Percentiles rank a stretch among this genome's conserved stretches.
Conservation (phyloP, 1,140 invertebrate species). For the Microplitis mediator region DNA sequence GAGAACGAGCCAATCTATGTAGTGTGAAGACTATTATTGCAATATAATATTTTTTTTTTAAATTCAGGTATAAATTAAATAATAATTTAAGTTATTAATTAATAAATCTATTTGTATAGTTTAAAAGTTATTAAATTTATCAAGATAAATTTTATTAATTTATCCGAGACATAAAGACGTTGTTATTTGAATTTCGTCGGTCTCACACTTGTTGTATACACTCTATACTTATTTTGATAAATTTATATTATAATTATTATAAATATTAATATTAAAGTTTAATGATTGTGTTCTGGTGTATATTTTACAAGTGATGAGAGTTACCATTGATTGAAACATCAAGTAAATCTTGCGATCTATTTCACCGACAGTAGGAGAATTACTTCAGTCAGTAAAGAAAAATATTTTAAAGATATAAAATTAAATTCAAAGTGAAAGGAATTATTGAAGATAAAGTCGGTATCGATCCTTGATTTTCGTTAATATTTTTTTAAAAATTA, state of each 20-base stretch:
- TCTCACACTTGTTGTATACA: too few relatives aligned
- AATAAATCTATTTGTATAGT: too few relatives aligned
- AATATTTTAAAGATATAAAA: conserved; percentile 1
- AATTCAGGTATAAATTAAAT: background rate
- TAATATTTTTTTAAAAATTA: background rate
- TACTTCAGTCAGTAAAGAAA: background rate
- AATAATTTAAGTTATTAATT: background rate
- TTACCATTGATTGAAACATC: background rate
- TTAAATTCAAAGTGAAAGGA: background rate
- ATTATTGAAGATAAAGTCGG: background rate
- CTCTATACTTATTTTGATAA: too few relatives aligned
- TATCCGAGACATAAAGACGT: too few relatives aligned
- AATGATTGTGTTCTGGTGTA: background rate
- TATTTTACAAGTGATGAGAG: conserved; percentile 1
- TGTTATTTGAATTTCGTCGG: too few relatives aligned
- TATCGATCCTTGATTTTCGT: background rate
- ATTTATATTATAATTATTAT: background rate
- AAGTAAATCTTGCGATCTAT: background rate
- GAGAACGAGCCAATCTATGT: conserved; percentile 47
- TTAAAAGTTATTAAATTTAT: too few relatives aligned
- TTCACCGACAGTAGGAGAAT: conserved; percentile 10
- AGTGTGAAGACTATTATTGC: conserved; percentile 32
- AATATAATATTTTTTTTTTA: background rate
- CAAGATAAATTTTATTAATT: too few relatives aligned
- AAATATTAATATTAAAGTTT: background rate